Conservation (phyloP, 2,797 vertebrate genomes). For the Chloroceryle inda region DNA sequence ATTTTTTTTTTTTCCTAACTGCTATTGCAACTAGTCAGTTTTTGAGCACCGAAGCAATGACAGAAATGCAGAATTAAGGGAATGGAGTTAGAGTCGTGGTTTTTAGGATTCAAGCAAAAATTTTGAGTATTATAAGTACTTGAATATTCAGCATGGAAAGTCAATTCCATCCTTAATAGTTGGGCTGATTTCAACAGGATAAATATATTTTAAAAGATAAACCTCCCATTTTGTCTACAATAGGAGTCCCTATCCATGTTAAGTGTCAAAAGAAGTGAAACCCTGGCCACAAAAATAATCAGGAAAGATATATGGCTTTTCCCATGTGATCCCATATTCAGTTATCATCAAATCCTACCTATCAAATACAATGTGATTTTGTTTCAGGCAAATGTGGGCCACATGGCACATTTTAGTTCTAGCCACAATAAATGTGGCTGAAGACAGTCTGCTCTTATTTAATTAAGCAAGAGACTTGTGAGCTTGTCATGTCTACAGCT, state of each 20-base stretch:
- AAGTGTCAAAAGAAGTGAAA: background rate
- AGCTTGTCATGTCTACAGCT: background rate
- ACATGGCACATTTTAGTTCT: background rate
- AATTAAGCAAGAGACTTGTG: background rate
- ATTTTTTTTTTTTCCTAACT: background rate
- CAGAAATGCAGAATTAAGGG: background rate
- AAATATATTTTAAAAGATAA: background rate
- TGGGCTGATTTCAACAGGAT: background rate
- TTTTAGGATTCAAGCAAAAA: background rate
- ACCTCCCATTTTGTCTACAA: background rate
- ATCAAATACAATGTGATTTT: background rate
- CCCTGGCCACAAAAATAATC: background rate
- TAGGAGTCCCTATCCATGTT: background rate
- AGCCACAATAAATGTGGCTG: background rate
- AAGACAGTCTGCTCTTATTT: background rate
- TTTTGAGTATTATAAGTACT: background rate
- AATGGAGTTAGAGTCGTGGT: background rate
- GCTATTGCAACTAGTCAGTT: background rate
- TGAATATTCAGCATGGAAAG: background rate
- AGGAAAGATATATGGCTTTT: background rate
- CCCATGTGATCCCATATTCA: background rate
- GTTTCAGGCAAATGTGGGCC: background rate
- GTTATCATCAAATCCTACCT: rapidly evolving
- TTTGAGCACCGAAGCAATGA: background rate
- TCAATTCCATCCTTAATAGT: background rate